These are phyloP conservation scores for Callyntrura guangdongensis DNA, from an alignment of 2,888 invertebrate genomes.

Conservation along the genomic window DNA sequence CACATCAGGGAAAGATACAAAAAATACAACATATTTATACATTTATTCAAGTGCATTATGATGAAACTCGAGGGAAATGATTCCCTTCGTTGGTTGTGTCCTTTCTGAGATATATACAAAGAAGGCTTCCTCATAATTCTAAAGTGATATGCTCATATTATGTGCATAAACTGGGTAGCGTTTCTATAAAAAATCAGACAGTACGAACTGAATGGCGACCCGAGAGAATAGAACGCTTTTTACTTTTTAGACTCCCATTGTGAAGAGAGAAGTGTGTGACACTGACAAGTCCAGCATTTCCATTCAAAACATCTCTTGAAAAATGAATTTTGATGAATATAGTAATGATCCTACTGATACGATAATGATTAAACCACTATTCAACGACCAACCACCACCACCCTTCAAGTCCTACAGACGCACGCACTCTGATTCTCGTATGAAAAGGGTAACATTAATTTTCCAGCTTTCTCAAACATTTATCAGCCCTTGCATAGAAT, in stretches of 20 bases:
- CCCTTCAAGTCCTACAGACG: too few species aligned
- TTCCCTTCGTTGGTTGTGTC: neutral
- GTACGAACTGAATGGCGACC: constrained; percentile 68
- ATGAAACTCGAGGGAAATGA: constrained; percentile 2
- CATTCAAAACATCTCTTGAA: constrained; percentile 58
- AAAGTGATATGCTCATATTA: constrained; percentile 33
- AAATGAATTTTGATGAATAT: constrained; percentile 63
- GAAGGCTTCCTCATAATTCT: neutral
- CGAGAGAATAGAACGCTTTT: constrained; percentile 59
- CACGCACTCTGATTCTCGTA: too few species aligned
- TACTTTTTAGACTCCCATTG: constrained; percentile 70
- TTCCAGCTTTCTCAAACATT: too few species aligned
- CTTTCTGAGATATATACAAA: neutral
- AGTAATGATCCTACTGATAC: constrained; percentile 55
- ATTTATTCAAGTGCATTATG: constrained; percentile 40
- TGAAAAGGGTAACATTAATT: too few species aligned
- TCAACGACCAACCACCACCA: too few species aligned
- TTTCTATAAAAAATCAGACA: constrained; percentile 26
- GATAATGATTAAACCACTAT: constrained; percentile 41
- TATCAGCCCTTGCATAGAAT: too few species aligned
- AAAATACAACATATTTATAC: neutral
- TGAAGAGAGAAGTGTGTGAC: constrained; percentile 70
- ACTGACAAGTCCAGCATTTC: constrained; percentile 74
- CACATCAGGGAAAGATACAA: constrained; percentile 25
- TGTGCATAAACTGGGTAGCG: neutral